Evolutionary conservation across 1,140 invertebrate species (phyloP), one percentile per base, ranked within the genome.

Genomic region (Sycophaga agraensis): DNA sequence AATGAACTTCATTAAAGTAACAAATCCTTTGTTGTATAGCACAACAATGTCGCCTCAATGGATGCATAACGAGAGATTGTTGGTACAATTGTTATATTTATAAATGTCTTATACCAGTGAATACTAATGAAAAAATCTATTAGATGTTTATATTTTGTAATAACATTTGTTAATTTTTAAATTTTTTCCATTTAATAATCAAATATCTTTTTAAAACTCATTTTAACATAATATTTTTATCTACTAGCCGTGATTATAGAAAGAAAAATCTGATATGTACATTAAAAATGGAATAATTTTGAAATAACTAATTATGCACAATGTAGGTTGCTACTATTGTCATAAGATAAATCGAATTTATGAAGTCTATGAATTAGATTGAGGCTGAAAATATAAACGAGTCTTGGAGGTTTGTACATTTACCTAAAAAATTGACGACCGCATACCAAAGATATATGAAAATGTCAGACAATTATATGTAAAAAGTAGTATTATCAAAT

Each of bases 361-460:
- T 54, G 8, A n/a, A 64, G 17, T 31, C 21, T 40, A 51, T 40
- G 14, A 63, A 22, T 54, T 61, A 39, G 26, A 21, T 54, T 51
- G 54, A 57, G 39, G 48, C 45, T 50, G 42, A 56, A 40, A 49
- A 50, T 26, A 56, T 50, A 12, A 22, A 37, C 62, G 58, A 70
- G 65, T 70, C 71, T 67, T 43, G 54, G 69, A 70, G 59, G 63
- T 67, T 65, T 73, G 66, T 72, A 75, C 71, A 75, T 74, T 70
- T 69, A 69, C 65, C 58, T 55, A 63, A 72, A 72, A 60, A 71
- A 73, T 76, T 76, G 57, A 68, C 66, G 64, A 78, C 71, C 72
- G 63, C 73, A 79, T 80, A 81, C 79, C 79, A 81, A 81, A 80
- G 79, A 81, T 79, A 70, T 70, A 72, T 66, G 69, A 71, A 73